Evolutionary conservation across 2,888 invertebrate species (phyloP).

Genomic region (Acanthosepion lycidas): DNA sequence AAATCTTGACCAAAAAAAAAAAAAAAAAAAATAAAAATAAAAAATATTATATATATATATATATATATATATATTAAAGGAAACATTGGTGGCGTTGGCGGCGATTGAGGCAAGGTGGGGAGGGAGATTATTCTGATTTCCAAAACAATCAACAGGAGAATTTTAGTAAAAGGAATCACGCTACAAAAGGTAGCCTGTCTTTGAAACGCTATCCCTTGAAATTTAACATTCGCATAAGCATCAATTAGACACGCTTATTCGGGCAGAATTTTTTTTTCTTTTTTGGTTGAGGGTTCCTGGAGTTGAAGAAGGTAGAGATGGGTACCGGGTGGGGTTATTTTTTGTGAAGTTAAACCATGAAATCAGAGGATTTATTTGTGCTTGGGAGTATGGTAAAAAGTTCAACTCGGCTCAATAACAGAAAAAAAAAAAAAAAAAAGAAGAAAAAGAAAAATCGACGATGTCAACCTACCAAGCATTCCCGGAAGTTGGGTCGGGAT

Average conservation of each 20-base stretch:
- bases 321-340: background rate
- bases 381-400: background rate
- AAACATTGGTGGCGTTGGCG: background rate
- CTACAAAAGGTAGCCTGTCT: conserved; percentile 22
- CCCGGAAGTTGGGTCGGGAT: background rate
- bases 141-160: background rate
- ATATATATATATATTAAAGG: background rate
- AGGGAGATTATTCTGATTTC: background rate
- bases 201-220: conserved; percentile 22
- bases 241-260: conserved; percentile 23
- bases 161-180: conserved; percentile 1
- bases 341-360: conserved; percentile 33
- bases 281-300: background rate
- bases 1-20: too few relatives aligned
- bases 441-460: too few relatives aligned
- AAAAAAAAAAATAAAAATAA: too few relatives aligned
- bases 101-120: background rate
- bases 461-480: background rate
- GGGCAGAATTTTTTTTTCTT: background rate
- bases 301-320: background rate
- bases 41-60: too few relatives aligned
- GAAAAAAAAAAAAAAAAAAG: too few relatives aligned
- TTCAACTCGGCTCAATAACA: background rate
- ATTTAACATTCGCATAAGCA: background rate
- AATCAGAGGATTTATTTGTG: conserved; percentile 33